Evolutionary conservation across 2,888 invertebrate genomes (phyloP), one percentile per base, ranked within the genome.

Genomic region (Tiphia femorata): DNA sequence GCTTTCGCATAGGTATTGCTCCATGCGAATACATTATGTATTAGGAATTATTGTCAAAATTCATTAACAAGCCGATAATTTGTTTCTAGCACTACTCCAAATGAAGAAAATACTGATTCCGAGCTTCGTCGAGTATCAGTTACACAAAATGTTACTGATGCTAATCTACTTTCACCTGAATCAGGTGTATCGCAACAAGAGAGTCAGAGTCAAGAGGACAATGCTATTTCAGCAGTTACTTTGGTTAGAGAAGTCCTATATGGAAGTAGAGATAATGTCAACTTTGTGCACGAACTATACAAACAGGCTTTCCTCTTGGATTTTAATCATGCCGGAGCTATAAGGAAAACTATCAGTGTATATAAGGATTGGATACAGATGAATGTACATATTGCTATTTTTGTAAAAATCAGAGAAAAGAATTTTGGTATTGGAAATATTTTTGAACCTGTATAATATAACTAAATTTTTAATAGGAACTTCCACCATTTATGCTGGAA

Each of bases 311-410:
- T 97, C 85, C 86, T 97, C 42, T 86, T 97, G 73, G 94, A 95
- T 65, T 96, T 97, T 83, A 88, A 90, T 2, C 95, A 96, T 82
- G 93, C 95, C 10, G 91, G 92, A 61, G 95, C 97, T 3, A 92
- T 95, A 58, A 87, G 95, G 41, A 91, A 94, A 74, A 95, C 96
- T 35, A 95, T 98, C 69, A 90, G 92, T 37, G 92, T 97, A 2
- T 98, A 98, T 82, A 94, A 95, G 82, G 97, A 98, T 84, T 94
- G 98, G 92, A 96, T 98, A 85, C 95, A 95, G 78, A 91, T 92
- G 85, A 93, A 91, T 80, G 90, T 91, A 72, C 23, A 44, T 29
- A 19, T 46, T 16, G n/a, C 16, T 40, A 27, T 16, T 29, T 16
- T 44, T 41, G 25, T 48, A 25, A 21, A 33, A 19, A 7, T 2